Evolutionary conservation across 2,888 invertebrate genomes (phyloP).

Genomic region (Drosophila affinis): DNA sequence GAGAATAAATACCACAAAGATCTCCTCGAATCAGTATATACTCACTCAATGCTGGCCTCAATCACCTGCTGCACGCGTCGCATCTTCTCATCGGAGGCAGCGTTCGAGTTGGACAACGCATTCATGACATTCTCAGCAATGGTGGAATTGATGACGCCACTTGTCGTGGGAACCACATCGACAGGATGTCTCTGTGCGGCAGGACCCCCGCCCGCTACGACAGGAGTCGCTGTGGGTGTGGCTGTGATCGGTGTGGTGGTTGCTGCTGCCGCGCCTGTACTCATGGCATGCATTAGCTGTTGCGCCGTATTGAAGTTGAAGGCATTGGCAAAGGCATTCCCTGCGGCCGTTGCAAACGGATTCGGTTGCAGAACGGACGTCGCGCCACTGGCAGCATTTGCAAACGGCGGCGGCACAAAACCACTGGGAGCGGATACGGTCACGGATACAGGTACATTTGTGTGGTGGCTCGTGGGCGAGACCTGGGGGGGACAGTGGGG

Average conservation of each 20-base stretch:
- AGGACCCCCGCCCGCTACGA: neutral
- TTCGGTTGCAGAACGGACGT: conserved; percentile 79
- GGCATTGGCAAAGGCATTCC: conserved; percentile 61
- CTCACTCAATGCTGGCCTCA: conserved; percentile 82
- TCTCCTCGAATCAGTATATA: conserved; percentile 1
- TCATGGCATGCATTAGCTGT: conserved; percentile 76
- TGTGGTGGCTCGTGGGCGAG: conserved; percentile 65
- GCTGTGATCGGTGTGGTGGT: conserved; percentile 11
- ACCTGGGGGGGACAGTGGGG: conserved; percentile 47
- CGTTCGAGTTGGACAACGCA: conserved; percentile 61
- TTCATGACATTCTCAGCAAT: conserved; percentile 81
- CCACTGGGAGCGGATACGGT: conserved; percentile 74
- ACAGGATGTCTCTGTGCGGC: conserved; percentile 42
- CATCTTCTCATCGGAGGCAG: conserved; percentile 80
- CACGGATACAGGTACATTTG: conserved; percentile 73
- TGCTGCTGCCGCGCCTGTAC: conserved; percentile 27
- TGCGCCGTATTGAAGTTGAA: conserved; percentile 71
- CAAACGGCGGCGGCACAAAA: conserved; percentile 77
- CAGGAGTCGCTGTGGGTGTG: conserved; percentile 1
- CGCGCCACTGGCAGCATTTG: conserved; percentile 46
- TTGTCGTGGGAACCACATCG: conserved; percentile 50
- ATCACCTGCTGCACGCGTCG: conserved; percentile 81
- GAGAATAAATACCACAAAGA: neutral
- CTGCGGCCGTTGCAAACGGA: conserved; percentile 65
- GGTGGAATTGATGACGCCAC: conserved; percentile 77